Evolutionary conservation across 2,113 vertebrate genomes (phyloP).

Genomic region (Promerops cafer): DNA sequence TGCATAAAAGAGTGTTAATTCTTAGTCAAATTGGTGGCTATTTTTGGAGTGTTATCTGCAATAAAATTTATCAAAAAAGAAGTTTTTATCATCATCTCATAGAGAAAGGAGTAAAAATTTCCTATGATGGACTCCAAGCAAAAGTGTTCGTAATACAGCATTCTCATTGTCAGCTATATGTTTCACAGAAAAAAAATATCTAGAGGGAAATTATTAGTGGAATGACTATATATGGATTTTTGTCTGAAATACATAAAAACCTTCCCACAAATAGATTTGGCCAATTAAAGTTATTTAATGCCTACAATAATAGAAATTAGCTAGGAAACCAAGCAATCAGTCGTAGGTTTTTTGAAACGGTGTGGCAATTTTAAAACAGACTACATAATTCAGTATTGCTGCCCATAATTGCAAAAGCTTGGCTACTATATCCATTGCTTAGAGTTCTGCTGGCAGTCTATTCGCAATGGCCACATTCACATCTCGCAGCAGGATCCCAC

Average conservation of each 20-base stretch:
- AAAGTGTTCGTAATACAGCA: neutral
- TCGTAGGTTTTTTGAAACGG: neutral
- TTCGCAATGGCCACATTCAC: neutral
- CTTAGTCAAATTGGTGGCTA: neutral
- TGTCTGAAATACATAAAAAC: neutral
- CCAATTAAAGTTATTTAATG: neutral
- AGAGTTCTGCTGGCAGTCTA: neutral
- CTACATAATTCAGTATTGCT: neutral
- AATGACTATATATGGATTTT: neutral
- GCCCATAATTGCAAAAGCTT: neutral
- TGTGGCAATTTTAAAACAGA: neutral
- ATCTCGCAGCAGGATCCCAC: neutral
- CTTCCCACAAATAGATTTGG: neutral
- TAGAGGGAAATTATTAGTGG: neutral
- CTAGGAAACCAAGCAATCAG: neutral
- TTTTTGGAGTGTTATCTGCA: neutral
- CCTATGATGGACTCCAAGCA: neutral
- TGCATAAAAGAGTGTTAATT: neutral
- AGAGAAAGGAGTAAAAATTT: neutral
- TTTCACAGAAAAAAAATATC: neutral
- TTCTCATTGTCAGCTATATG: neutral
- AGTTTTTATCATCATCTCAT: neutral
- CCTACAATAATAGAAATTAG: neutral
- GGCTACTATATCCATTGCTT: neutral
- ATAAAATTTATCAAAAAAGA: neutral